Conservation (phyloP, 2,888 invertebrate species). For the Trissonchulus sp. region DNA sequence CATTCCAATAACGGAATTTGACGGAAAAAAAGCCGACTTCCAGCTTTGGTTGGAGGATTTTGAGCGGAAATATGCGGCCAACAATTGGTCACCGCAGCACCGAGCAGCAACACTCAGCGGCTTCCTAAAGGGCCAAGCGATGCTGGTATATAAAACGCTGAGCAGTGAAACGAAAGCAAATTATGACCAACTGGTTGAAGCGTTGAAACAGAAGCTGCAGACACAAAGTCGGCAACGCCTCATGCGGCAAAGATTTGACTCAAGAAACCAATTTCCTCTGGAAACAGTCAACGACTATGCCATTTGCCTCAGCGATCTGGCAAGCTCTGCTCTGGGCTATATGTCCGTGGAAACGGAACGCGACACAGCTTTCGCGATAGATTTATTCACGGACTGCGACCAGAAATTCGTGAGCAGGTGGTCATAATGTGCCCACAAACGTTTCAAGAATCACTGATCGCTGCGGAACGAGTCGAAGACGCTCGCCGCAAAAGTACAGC, state of each 20-base stretch:
- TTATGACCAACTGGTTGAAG: background rate
- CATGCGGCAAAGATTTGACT: background rate
- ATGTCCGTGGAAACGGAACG: background rate
- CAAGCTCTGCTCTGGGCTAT: slow-evolving; percentile 5
- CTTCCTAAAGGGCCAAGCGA: background rate
- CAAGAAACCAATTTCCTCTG: background rate
- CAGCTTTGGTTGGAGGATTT: too few species aligned
- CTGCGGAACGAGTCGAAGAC: background rate
- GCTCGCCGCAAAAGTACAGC: too few species aligned
- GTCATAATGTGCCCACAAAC: background rate
- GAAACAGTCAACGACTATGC: slow-evolving; percentile 2
- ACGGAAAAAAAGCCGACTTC: background rate
- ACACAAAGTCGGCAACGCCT: background rate
- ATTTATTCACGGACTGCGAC: background rate
- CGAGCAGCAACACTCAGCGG: background rate
- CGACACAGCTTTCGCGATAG: background rate
- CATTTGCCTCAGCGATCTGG: background rate
- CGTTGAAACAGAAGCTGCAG: background rate
- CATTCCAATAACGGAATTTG: background rate
- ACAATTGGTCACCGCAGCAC: background rate
- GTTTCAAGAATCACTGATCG: background rate
- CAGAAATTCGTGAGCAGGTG: slow-evolving; percentile 5
- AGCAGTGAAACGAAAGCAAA: background rate
- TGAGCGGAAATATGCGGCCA: background rate
- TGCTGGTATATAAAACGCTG: background rate